Evolutionary conservation across 2,888 invertebrate species (phyloP), one percentile per base, ranked within the genome.

Genomic region (Philereme vetulata): DNA sequence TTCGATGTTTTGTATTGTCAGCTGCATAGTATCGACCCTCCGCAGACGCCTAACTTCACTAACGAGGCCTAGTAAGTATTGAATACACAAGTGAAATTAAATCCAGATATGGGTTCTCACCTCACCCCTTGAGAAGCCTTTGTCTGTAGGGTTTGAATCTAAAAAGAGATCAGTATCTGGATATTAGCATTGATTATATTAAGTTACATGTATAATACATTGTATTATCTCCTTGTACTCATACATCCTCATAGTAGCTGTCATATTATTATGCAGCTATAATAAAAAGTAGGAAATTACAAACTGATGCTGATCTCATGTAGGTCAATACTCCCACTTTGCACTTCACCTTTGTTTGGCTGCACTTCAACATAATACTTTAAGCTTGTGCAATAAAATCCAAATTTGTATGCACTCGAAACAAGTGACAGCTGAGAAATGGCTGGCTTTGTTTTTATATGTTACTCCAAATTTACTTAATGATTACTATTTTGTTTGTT

Each of bases 1-100:
- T 99, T 99, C 94, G 99, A 99, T 93, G 98, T 99, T 76, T 95
- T 99, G 72, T 97, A 98, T 91, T 95, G 96, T 90, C 97, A 98
- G 93, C 94, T 99, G 80, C 96, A 98, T 92, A 97, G 96, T 86
- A 94, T 97, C 86, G 98, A 98, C 75, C 96, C 97, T 74, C 99
- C 99, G 72, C 96, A 96, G 87, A 94, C 95, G 75, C 98, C 98
- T 79, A 94, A 95, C 88, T 99, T 99, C 90, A 96, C 97, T 82
- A 98, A 98, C 87, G 98, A 98, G 83, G 95, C 97, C 85, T 98
- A 96, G 98, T 98, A 94, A 97, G 97, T 95, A 83, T 63, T 70
- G 62, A 61, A 45, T 56, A 35, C 32, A 60, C 65, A 51, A 65
- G 52, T 60, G 35, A 64, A 60, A 64, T 62, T 57, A 62, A 60